These are phyloP conservation scores for Eumeta japonica DNA, from an alignment of 1,140 invertebrate genomes.

Conservation along the genomic window DNA sequence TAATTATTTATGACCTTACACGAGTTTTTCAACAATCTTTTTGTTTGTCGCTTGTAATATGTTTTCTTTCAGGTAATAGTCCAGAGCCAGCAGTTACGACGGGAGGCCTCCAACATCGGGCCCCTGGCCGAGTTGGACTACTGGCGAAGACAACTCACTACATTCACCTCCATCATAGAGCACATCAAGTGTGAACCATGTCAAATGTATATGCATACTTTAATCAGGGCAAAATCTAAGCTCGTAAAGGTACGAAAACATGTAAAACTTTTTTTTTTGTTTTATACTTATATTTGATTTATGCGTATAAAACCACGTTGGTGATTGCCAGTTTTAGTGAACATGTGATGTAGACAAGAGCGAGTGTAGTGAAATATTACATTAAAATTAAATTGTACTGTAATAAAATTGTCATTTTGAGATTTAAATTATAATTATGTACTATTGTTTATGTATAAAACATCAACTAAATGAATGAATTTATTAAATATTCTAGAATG, in stretches of 20 bases:
- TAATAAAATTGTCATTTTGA: no score
- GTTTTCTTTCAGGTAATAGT: conserved; percentile 60
- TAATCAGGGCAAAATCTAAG: conserved; percentile 68
- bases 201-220: conserved; percentile 65
- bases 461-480: no score
- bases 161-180: conserved; percentile 78
- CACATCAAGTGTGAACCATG: conserved; percentile 69
- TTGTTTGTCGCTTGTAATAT: no score
- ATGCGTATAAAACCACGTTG: background rate
- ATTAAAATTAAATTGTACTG: no score
- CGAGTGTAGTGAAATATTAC: no score
- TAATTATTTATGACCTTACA: no score
- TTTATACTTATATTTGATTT: background rate
- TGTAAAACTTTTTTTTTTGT: conserved; percentile 1
- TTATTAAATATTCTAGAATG: no score
- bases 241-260: conserved; percentile 63
- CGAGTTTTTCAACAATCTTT: no score
- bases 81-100: conserved; percentile 70
- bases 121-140: conserved; percentile 78
- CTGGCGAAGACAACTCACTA: conserved; percentile 75
- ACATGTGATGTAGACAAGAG: no score
- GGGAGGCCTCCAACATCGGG: conserved; percentile 78
- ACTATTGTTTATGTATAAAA: no score
- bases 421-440: no score
- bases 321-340: no score